These are phyloP conservation scores for Isurus oxyrinchus DNA, from an alignment of 2,113 vertebrate species.

Conservation along the genomic window DNA sequence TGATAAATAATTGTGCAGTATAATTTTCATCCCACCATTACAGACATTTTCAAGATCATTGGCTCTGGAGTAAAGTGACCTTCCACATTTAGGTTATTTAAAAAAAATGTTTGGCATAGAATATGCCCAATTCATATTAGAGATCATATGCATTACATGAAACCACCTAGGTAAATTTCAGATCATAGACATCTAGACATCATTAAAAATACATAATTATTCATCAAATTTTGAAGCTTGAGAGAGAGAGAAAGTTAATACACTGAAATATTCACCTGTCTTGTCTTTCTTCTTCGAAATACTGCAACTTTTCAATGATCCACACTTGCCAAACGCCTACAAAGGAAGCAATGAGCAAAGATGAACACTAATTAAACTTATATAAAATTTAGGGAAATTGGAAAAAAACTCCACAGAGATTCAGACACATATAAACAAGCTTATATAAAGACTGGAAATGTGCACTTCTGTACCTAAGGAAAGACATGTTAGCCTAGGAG, in stretches of 20 bases:
- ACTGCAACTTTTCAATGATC: conserved; percentile 71
- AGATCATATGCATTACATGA: not conserved
- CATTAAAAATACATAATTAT: not conserved
- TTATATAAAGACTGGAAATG: not conserved
- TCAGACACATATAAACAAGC: not conserved
- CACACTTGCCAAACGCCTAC: conserved; percentile 80
- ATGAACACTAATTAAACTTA: not conserved
- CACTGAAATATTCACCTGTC: conserved; percentile 60
- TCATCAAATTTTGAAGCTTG: not conserved
- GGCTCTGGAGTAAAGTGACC: not conserved
- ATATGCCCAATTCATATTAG: not conserved
- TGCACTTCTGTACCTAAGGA: not conserved
- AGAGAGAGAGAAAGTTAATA: not conserved
- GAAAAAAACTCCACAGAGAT: not conserved
- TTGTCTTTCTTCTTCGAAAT: conserved; percentile 88
- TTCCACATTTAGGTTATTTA: not conserved
- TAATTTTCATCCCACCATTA: not conserved
- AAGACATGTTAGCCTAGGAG: too few relatives aligned
- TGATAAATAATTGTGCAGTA: too few relatives aligned
- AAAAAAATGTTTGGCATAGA: not conserved
- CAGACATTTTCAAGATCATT: not conserved
- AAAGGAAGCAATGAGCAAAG: conserved; percentile 39
- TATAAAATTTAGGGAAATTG: not conserved
- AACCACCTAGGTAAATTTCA: not conserved
- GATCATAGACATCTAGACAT: not conserved